Base-by-base conservation (phyloP, 1,140 invertebrate genomes). In the Apis cerana region DNA sequence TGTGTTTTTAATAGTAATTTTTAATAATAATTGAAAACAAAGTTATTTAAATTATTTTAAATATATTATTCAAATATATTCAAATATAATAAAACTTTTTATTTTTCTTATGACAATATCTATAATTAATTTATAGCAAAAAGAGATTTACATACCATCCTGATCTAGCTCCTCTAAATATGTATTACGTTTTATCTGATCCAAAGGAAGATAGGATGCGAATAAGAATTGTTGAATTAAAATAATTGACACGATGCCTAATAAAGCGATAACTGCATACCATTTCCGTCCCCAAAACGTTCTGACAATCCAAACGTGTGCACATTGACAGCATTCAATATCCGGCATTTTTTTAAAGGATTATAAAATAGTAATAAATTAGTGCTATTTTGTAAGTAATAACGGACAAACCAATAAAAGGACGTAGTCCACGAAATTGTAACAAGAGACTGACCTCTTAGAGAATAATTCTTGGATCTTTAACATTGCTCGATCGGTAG, bases 131-230 rank as follows among this genome's bases (percentile, higher is more conserved):
- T 43, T 19, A 23, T 2, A 19, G 19, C 13, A 1, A 8, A 43
- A 33, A 27, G 2, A 13, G 11, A 62, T 23, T 15, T 11, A 71
- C 77, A 2, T 80, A 86, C 85, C 84, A n/a, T 43, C 15, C 17
- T 56, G 17, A 12, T 82, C 78, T 1, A 74, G 0, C 1, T 78
- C 15, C 15, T 68, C 52, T 19, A 23, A 1, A 13, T 64, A 85
- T 0, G n/a, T 19, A 50, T 85, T 71, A 1, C 8, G 70, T 33
- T 13, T 19, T n/a, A 2, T 4, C 21, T 43, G 7, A 19, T 15
- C 19, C n/a, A 19, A 15, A 10, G 7, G n/a, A 48, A 21, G 0
- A 2, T 27, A 12, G 2, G 54, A 2, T n/a, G 19, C 17, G 17
- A 13, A 5, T 1, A 70, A 7, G 8, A 67, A 58, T 61, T 58